Conservation (phyloP, 2,113 vertebrate genomes). For the Scytalopus superciliaris region DNA sequence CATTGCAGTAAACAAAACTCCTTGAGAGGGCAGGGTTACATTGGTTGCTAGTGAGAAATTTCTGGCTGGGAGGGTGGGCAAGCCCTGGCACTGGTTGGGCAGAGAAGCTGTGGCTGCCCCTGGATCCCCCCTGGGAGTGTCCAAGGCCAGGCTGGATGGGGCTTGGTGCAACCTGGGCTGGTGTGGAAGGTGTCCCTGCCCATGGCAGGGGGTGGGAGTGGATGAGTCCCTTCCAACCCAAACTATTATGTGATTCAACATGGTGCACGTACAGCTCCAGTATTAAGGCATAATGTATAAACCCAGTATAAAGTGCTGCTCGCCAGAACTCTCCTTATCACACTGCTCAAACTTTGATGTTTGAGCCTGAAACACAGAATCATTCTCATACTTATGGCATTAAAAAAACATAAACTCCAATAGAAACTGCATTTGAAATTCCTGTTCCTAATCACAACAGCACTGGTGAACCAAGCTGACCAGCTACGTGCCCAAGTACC, state of each 20-base stretch:
- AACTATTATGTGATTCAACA: not conserved
- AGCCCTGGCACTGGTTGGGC: not conserved
- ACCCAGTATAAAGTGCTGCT: not conserved
- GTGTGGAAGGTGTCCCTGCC: not conserved
- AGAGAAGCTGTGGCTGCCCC: not conserved
- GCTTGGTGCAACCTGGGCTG: accelerated
- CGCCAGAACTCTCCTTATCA: not conserved
- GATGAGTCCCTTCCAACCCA: not conserved
- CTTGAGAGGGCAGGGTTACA: not conserved
- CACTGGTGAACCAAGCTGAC: not conserved
- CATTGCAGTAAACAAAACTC: not conserved
- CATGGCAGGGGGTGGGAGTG: accelerated
- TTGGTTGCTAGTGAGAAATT: not conserved
- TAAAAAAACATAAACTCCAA: not conserved
- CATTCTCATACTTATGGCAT: not conserved
- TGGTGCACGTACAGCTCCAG: accelerated
- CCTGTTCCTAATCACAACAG: not conserved
- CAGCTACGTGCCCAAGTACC: not conserved
- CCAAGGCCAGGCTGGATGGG: accelerated
- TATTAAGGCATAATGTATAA: not conserved
- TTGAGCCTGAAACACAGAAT: not conserved
- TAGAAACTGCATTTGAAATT: not conserved
- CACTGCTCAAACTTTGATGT: not conserved
- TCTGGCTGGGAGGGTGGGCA: accelerated
- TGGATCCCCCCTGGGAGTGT: not conserved